Conservation (phyloP, 35 echinoderm and acorn worm species). For the Antedon bifida region DNA sequence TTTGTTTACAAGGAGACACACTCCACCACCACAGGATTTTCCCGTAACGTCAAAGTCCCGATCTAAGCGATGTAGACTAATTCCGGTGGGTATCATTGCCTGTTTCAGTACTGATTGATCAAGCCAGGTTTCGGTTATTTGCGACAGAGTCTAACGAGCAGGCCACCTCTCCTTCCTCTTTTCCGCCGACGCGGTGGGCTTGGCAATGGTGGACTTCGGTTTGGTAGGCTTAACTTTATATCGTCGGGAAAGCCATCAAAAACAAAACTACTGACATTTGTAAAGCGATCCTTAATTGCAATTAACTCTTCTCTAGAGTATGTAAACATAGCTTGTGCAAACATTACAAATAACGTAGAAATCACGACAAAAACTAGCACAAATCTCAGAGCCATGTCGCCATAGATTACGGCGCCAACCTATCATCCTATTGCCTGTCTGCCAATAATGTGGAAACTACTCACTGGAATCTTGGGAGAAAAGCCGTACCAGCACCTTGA, state of each 20-base stretch:
- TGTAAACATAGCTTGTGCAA: neutral
- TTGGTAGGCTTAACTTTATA: too few species aligned
- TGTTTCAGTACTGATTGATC: neutral
- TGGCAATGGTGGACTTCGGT: too few species aligned
- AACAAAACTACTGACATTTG: neutral
- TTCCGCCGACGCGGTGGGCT: neutral
- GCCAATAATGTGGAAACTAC: too few species aligned
- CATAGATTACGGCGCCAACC: too few species aligned
- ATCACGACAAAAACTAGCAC: too few species aligned
- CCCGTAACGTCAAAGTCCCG: neutral
- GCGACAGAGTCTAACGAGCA: neutral
- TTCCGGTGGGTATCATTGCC: constrained; percentile 12
- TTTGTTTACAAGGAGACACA: constrained; percentile 21
- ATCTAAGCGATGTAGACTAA: constrained; percentile 3
- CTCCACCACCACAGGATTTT: constrained; percentile 13
- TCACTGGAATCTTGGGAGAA: too few species aligned
- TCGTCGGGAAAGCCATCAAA: neutral
- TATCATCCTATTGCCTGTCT: too few species aligned
- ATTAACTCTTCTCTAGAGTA: neutral
- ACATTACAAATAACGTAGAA: too few species aligned
- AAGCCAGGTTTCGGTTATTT: neutral
- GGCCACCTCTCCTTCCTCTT: neutral
- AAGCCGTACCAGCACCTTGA: too few species aligned
- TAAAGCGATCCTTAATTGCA: neutral
- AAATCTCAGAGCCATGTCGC: too few species aligned